Evolutionary conservation across 2,797 vertebrate genomes (phyloP).

Genomic region (Lemur catta): DNA sequence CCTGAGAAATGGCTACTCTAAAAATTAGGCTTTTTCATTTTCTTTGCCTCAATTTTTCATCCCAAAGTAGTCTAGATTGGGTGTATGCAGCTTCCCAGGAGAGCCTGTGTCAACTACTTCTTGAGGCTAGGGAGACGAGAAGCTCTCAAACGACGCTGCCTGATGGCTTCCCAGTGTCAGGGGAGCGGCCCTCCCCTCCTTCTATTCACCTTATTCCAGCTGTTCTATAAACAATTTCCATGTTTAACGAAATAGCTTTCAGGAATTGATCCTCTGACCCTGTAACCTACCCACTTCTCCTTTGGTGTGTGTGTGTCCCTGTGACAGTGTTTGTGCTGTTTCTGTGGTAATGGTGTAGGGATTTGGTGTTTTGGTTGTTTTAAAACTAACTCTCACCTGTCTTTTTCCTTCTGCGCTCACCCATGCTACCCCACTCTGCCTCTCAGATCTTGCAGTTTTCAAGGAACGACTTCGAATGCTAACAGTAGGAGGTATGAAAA

Average conservation of each 20-base stretch:
- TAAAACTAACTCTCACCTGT: conserved; percentile 85
- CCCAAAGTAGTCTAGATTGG: background rate
- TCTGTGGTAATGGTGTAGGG: conserved; percentile 49
- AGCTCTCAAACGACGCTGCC: conserved; percentile 69
- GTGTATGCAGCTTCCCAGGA: background rate
- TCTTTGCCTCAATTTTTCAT: background rate
- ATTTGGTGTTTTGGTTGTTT: conserved; percentile 1
- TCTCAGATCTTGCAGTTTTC: conserved; percentile 93
- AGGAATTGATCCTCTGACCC: background rate
- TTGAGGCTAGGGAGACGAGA: background rate
- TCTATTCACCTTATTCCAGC: conserved; percentile 15
- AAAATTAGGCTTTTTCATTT: background rate
- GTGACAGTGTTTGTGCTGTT: conserved; percentile 67
- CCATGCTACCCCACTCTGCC: conserved; percentile 78
- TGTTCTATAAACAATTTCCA: background rate
- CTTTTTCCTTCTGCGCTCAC: conserved; percentile 83
- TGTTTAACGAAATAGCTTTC: conserved; percentile 6
- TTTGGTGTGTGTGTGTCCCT: conserved; percentile 51
- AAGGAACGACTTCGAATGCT: conserved; percentile 96
- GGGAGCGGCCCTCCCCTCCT: background rate
- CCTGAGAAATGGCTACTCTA: background rate
- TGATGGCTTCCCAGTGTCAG: conserved; percentile 58
- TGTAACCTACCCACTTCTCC: conserved; percentile 30
- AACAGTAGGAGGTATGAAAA: conserved; percentile 96
- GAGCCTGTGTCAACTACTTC: background rate